Conservation (phyloP, 2,888 invertebrate species). For the Iselma pallidipennis region DNA sequence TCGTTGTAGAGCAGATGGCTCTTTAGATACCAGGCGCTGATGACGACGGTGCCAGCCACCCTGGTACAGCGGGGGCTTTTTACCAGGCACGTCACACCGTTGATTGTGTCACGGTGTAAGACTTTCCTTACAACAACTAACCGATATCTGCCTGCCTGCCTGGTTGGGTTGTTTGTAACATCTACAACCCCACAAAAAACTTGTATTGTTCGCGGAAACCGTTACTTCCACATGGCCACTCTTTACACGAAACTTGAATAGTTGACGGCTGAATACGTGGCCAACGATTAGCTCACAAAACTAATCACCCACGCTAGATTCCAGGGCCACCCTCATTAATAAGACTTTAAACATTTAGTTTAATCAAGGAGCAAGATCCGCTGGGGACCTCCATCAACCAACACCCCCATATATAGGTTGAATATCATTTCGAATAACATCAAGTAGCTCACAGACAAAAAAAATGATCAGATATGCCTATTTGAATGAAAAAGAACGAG, state of each 20-base stretch:
- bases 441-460: background rate
- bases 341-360: background rate
- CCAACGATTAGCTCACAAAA: background rate
- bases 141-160: background rate
- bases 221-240: conserved; percentile 13
- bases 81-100: conserved; percentile 22
- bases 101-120: conserved; percentile 28
- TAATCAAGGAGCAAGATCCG: background rate
- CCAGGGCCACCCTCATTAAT: background rate
- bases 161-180: background rate
- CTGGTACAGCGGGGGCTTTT: conserved; percentile 20
- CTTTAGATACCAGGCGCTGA: conserved; percentile 63
- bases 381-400: background rate
- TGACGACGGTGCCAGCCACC: conserved; percentile 45
- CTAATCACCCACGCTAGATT: background rate
- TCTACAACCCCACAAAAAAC: conserved; percentile 11
- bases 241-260: background rate
- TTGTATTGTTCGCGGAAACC: conserved; percentile 20
- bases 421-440: background rate
- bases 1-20: conserved; percentile 46
- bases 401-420: background rate
- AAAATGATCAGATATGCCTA: too few relatives aligned
- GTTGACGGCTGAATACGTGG: background rate
- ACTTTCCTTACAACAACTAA: conserved; percentile 12
- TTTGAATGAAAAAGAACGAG: too few relatives aligned